Evolutionary conservation across 2,113 vertebrate species (phyloP).

Genomic region (Hippocampus barbouri): DNA sequence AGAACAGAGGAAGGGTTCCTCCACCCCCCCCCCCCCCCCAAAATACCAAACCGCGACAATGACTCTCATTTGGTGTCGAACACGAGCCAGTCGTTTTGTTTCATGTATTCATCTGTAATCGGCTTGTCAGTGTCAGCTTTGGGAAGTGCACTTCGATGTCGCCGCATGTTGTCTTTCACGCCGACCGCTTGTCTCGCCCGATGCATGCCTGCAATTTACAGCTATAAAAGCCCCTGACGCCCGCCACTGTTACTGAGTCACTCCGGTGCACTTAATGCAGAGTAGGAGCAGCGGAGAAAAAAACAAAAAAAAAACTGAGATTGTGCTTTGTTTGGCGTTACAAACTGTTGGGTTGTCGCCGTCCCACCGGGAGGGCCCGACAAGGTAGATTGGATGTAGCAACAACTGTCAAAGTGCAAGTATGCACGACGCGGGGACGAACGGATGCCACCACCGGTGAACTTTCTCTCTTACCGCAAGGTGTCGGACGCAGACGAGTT

Average conservation of each 20-base stretch:
- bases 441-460: constrained; percentile 51
- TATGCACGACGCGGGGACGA: constrained; percentile 38
- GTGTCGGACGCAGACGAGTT: constrained; percentile 47
- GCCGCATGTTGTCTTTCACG: constrained; percentile 36
- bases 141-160: constrained; percentile 26
- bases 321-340: constrained; percentile 35
- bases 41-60: not conserved
- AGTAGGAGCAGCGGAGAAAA: constrained; percentile 30
- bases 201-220: constrained; percentile 54
- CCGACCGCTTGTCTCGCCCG: constrained; percentile 51
- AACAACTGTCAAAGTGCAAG: constrained; percentile 42
- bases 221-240: constrained; percentile 53
- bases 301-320: not conserved
- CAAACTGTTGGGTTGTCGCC: constrained; percentile 29
- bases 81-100: constrained; percentile 46
- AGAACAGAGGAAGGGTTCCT: no score
- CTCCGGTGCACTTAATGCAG: constrained; percentile 53
- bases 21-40: no score
- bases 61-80: constrained; percentile 39
- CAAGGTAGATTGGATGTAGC: constrained; percentile 49
- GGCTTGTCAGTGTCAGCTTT: constrained; percentile 52
- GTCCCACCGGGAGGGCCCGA: constrained; percentile 54
- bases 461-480: constrained; percentile 46
- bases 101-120: constrained; percentile 51
- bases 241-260: constrained; percentile 51